These are phyloP conservation scores for zebrafish (Danio rerio) DNA, from an alignment of 2,113 vertebrate genomes.

Conservation along the genomic window DNA sequence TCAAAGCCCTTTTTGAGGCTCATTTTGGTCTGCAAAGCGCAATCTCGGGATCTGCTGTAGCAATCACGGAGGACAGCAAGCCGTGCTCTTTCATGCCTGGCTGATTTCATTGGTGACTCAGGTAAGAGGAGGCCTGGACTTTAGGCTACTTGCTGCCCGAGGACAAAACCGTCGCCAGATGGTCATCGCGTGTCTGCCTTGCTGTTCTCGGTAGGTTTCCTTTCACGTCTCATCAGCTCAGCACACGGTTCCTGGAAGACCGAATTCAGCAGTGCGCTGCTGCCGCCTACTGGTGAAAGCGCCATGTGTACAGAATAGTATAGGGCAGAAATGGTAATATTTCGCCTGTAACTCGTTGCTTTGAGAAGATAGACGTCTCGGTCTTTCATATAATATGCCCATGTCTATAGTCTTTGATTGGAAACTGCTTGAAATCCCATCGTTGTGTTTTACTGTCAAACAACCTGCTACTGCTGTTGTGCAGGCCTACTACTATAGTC, in stretches of 20 bases:
- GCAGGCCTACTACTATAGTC: too few relatives aligned
- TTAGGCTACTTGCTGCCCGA: slow-evolving; percentile 10
- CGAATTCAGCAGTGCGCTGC: slow-evolving; percentile 31
- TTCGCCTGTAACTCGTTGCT: not conserved
- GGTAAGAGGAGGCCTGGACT: slow-evolving; percentile 17
- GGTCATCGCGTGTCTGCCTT: slow-evolving; percentile 16
- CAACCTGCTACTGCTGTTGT: not conserved
- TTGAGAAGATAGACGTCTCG: not conserved
- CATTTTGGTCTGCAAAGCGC: not conserved
- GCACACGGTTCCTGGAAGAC: not conserved
- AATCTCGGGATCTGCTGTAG: not conserved
- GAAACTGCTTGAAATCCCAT: not conserved
- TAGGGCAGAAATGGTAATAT: not conserved
- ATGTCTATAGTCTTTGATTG: not conserved
- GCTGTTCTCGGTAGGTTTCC: slow-evolving; percentile 16
- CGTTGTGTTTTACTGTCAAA: not conserved
- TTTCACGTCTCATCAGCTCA: slow-evolving; percentile 33
- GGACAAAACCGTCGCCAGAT: slow-evolving; percentile 47
- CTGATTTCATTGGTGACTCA: slow-evolving; percentile 25
- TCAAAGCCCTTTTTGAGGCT: not conserved
- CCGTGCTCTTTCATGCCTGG: slow-evolving; percentile 20
- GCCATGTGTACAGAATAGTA: not conserved
- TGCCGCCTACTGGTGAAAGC: slow-evolving; percentile 40
- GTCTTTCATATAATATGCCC: not conserved
- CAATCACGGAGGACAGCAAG: not conserved